Conservation (phyloP, 2,113 vertebrate genomes). For the Phaethon lepturus region DNA sequence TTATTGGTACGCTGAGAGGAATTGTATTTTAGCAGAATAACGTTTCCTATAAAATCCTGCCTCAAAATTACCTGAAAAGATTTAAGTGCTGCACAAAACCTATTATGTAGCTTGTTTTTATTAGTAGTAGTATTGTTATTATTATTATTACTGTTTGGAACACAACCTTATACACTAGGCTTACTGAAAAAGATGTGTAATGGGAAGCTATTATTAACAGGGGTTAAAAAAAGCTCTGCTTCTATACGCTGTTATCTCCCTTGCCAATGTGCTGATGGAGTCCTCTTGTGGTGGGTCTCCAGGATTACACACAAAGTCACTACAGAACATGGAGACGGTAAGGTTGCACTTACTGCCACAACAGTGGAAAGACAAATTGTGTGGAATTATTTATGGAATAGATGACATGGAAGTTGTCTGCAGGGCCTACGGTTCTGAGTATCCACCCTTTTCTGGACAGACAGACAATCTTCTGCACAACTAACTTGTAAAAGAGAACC, state of each 20-base stretch:
- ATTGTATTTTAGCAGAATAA: background rate
- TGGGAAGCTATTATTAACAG: background rate
- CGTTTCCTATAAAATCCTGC: background rate
- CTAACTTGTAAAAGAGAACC: background rate
- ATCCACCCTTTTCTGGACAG: background rate
- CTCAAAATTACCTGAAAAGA: background rate
- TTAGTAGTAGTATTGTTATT: background rate
- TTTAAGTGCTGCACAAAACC: background rate
- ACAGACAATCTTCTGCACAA: background rate
- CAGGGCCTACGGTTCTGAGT: background rate
- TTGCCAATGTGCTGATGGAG: background rate
- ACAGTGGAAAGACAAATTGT: background rate
- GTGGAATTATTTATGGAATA: background rate
- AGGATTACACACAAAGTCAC: background rate
- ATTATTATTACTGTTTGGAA: background rate
- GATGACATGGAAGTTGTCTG: background rate
- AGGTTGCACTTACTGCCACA: background rate
- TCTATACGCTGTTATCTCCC: background rate
- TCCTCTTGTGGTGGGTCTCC: background rate
- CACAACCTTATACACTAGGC: background rate
- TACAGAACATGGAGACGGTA: fast-evolving
- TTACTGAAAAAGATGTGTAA: background rate
- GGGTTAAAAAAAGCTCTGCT: background rate
- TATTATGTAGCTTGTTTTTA: background rate
- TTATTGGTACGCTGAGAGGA: background rate